Evolutionary conservation across 2,888 invertebrate genomes (phyloP).

Genomic region (Drosophila mettleri): DNA sequence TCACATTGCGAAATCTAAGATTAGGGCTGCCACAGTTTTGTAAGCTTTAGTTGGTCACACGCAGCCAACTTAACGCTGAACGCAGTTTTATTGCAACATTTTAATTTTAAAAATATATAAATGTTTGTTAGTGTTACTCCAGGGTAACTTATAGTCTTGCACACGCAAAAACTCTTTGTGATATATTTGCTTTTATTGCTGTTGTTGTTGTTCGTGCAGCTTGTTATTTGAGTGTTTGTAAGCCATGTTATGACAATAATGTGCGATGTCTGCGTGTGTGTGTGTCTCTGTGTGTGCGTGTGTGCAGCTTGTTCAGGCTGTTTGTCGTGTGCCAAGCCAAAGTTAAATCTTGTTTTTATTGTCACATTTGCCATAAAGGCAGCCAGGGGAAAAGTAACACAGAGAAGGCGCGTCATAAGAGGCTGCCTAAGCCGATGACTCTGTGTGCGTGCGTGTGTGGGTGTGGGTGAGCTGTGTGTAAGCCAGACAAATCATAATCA

Average conservation of each 20-base stretch:
- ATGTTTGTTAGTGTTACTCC: neutral
- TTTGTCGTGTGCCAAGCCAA: slow-evolving; percentile 60
- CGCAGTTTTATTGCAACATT: neutral
- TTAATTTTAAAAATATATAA: neutral
- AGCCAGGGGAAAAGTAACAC: slow-evolving; percentile 49
- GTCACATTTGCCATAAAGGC: slow-evolving; percentile 76
- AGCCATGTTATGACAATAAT: slow-evolving; percentile 79
- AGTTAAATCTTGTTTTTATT: slow-evolving; percentile 79
- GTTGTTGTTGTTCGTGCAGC: slow-evolving; percentile 38
- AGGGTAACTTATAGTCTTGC: slow-evolving; percentile 14
- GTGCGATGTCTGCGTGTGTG: slow-evolving; percentile 37
- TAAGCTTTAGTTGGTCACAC: neutral
- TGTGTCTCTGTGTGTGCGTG: slow-evolving; percentile 14
- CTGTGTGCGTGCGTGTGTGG: slow-evolving; percentile 4
- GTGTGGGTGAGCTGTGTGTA: slow-evolving; percentile 36
- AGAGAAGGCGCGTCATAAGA: slow-evolving; percentile 59
- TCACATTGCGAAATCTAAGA: neutral
- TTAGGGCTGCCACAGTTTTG: neutral
- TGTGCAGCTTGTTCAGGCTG: slow-evolving; percentile 24
- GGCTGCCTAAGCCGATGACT: slow-evolving; percentile 53
- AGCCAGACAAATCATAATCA: slow-evolving; percentile 78
- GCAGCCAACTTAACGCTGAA: slow-evolving; percentile 8
- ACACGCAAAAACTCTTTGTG: neutral
- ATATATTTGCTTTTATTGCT: slow-evolving; percentile 40
- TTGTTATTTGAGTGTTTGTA: slow-evolving; percentile 69